A percentile compares a stretch with the other conserved stretches of the same genome.
phyloP scores from a whole-genome alignment of 2,888 invertebrate genomes.

The Scotopteryx bipunctaria region DNA sequence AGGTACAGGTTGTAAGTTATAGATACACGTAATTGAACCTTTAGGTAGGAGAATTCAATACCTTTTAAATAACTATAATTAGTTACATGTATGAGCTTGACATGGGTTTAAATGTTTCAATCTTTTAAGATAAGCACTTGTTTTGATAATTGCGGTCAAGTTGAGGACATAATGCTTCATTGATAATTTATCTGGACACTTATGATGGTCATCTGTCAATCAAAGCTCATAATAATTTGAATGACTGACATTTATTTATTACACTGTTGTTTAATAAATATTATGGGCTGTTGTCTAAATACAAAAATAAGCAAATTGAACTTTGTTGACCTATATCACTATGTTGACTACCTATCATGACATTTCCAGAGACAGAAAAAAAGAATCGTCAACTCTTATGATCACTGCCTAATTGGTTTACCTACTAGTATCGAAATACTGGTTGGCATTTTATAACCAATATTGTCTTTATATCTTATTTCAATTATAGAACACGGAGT shows the following conservation, averaged over 20 bases:
- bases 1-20: not conserved
- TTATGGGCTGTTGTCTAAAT: too few species aligned
- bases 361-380: not conserved
- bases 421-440: not conserved
- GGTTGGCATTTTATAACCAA: slow-evolving; percentile 6
- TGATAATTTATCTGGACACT: slow-evolving; percentile 22
- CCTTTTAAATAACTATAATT: too few species aligned
- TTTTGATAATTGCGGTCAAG: not conserved
- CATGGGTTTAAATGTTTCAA: not conserved
- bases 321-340: too few species aligned
- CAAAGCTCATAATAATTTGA: slow-evolving; percentile 29
- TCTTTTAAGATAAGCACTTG: not conserved
- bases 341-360: too few species aligned
- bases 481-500: not conserved
- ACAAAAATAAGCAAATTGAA: too few species aligned
- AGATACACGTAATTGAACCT: not conserved
- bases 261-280: slow-evolving; percentile 1
- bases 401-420: not conserved
- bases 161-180: slow-evolving; percentile 9
- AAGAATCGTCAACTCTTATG: not conserved
- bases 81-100: not conserved
- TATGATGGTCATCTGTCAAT: slow-evolving; percentile 29
- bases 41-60: too few species aligned
- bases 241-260: slow-evolving; percentile 24
- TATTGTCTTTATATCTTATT: not conserved